Evolutionary conservation across 2,888 invertebrate species (phyloP), one percentile per base, ranked within the genome.

Genomic region (Arctia plantaginis): DNA sequence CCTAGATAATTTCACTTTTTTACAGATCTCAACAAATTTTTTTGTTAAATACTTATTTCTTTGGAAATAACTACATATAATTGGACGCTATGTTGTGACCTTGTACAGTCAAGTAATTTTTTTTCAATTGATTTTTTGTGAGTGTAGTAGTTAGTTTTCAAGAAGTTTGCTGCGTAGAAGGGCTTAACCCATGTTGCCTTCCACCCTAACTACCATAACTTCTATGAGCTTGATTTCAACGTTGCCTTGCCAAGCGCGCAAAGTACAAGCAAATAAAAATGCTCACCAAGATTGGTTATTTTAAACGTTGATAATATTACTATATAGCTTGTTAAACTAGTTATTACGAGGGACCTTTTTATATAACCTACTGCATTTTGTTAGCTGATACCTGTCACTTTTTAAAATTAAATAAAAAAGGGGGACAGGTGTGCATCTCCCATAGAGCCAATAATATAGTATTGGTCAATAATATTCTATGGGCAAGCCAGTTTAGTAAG

Each of bases 61-160:
- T 8, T 3, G 6, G 12, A 66, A 23, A 62, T 41, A 68, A 35
- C n/a, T 39, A 13, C 13, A 44, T 67, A n/a, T 47, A 67, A 18
- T 77, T 39, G 8, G 23, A 64, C 33, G n/a, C 66, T 69, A 67
- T 35, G 65, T 6, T 62, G 66, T 83, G 85, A 85, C 85, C 85
- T 85, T 85, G 85, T 81, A 76, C 68, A 23, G 72, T 77, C 74
- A 79, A 86, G 83, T 80, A 75, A 79, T 59, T 79, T 68, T 72
- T 72, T 41, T 77, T 66, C 69, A 72, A 85, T 85, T 82, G 85
- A 85, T 85, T 86, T 85, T 86, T 85, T 85, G 74, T 77, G 77
- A 78, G 72, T 75, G 69, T 78, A 77, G 72, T 78, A 77, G 73
- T 77, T 62, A 77, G 72, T 73, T 77, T 78, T 81, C 44, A 69